Conservation (phyloP, 1,140 invertebrate species). For the Alviniconcha marisindica region DNA sequence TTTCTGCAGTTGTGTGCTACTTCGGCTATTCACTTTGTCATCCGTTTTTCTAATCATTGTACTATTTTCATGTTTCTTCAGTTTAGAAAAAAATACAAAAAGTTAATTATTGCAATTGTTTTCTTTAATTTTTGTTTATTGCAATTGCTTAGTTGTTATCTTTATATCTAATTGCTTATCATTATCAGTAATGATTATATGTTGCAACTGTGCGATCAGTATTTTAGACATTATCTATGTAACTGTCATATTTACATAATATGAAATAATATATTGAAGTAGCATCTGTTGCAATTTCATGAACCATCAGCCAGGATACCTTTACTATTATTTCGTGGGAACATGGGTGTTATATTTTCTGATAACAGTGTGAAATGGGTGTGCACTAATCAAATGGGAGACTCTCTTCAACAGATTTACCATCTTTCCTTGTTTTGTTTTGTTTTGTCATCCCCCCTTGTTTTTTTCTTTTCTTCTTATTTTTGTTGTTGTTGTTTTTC, state of each 20-base stretch:
- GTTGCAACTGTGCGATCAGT: no score
- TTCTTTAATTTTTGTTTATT: not conserved
- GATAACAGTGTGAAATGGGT: no score
- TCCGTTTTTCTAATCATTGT: not conserved
- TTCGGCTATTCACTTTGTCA: not conserved
- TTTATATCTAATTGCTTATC: not conserved
- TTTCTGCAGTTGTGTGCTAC: no score
- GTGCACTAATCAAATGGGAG: no score
- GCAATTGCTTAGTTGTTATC: not conserved
- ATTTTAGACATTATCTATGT: no score
- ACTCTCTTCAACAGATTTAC: no score
- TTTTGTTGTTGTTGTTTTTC: not conserved
- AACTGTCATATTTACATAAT: no score
- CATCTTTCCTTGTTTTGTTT: not conserved
- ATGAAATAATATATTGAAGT: no score
- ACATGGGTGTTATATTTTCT: not conserved
- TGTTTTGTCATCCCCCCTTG: not conserved
- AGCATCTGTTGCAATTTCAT: not conserved
- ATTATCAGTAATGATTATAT: not conserved
- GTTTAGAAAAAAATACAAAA: not conserved
- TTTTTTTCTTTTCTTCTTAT: not conserved
- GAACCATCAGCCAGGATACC: not conserved
- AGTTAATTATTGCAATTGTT: not conserved
- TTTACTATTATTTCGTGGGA: not conserved
- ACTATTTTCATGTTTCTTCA: not conserved